Evolutionary conservation across 2,888 invertebrate species (phyloP).

Genomic region (Ophioninae sp.): DNA sequence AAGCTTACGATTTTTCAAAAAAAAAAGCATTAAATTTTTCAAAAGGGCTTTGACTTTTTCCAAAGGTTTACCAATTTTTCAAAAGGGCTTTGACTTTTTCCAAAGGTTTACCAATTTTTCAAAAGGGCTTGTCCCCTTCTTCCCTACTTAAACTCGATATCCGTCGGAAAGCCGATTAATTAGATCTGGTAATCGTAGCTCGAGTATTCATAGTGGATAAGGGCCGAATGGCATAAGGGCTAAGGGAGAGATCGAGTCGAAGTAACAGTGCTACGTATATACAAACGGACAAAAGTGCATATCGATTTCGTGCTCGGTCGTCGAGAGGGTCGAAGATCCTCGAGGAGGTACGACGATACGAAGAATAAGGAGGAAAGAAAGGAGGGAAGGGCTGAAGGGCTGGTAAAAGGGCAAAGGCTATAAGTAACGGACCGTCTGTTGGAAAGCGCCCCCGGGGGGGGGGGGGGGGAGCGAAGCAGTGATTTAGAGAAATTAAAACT

Average conservation of each 20-base stretch:
- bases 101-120: too few species aligned
- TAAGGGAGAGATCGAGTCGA: conserved; percentile 1
- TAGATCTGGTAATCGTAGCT: conserved; percentile 24
- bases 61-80: too few species aligned
- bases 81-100: too few species aligned
- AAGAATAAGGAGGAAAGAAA: conserved; percentile 58
- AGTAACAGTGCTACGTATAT: neutral
- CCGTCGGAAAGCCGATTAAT: conserved; percentile 40
- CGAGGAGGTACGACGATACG: conserved; percentile 64
- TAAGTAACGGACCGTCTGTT: conserved; percentile 80
- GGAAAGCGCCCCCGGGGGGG: conserved; percentile 78
- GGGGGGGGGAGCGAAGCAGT: conserved; percentile 77
- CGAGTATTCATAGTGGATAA: conserved; percentile 34
- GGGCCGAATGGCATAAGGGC: neutral
- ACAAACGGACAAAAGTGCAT: conserved; percentile 73
- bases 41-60: too few species aligned
- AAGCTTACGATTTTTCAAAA: too few species aligned
- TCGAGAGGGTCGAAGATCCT: conserved; percentile 71
- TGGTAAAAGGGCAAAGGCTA: conserved; percentile 78
- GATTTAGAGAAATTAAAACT: conserved; percentile 81
- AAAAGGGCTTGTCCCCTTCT: too few species aligned
- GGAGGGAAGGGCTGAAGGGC: conserved; percentile 61
- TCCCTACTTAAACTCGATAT: neutral
- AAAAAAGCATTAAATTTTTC: too few species aligned
- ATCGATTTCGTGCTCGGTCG: conserved; percentile 74